These are phyloP conservation scores for Anser cygnoides DNA, from an alignment of 2,113 vertebrate genomes.

Conservation along the genomic window DNA sequence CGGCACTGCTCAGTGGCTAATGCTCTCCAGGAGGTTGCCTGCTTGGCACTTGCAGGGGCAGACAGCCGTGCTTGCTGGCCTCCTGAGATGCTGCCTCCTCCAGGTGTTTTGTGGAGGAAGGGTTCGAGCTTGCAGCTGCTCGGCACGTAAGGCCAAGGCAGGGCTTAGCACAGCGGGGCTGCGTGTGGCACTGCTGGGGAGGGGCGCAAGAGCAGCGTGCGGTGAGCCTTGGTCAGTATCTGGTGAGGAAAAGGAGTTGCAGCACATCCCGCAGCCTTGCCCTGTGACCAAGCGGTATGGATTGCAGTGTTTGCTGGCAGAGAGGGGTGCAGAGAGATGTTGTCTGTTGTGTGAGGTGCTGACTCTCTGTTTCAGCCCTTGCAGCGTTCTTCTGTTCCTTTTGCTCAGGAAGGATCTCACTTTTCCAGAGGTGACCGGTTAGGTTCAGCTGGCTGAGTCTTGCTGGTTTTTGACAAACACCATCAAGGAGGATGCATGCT, in stretches of 20 bases:
- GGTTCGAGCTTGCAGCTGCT: background rate
- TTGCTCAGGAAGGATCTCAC: background rate
- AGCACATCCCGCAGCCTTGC: background rate
- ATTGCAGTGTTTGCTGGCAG: background rate
- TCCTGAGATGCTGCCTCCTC: background rate
- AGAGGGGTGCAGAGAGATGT: background rate
- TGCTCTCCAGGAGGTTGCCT: background rate
- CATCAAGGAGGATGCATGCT: background rate
- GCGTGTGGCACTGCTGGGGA: background rate
- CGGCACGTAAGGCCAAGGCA: accelerated
- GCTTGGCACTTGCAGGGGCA: accelerated
- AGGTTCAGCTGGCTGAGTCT: background rate
- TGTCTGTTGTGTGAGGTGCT: background rate
- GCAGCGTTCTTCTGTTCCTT: background rate
- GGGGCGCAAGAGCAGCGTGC: background rate
- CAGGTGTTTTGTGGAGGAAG: accelerated
- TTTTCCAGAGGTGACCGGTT: background rate
- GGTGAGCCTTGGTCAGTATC: accelerated
- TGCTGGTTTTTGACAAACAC: background rate
- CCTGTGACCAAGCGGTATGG: accelerated
- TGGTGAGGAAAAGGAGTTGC: background rate
- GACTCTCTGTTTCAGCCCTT: background rate
- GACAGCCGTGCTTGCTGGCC: background rate
- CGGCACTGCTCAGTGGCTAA: background rate
- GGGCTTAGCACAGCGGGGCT: background rate